Percentiles rank a stretch among this genome's conserved stretches.
Conservation (phyloP, 2,888 invertebrate genomes). For the Lacanobia oleracea region DNA sequence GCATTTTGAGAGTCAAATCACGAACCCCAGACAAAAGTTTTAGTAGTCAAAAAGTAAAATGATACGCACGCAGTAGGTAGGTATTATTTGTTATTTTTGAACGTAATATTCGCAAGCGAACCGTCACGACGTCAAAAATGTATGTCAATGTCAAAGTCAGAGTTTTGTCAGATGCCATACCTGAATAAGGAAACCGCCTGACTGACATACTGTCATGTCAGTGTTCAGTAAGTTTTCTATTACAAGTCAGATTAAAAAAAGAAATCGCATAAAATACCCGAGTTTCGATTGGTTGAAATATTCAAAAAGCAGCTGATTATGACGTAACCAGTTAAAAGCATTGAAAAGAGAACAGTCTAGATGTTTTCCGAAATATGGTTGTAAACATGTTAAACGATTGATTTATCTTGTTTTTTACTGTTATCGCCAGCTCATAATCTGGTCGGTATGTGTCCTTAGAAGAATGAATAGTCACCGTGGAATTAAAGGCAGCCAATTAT, state of each 20-base stretch:
- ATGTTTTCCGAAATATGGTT: constrained; percentile 13
- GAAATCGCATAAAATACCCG: rapidly evolving
- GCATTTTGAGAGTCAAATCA: too few species aligned
- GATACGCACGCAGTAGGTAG: background rate
- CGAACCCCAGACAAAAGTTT: too few species aligned
- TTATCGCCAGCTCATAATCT: constrained; percentile 51
- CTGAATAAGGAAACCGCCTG: too few species aligned
- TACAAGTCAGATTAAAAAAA: background rate
- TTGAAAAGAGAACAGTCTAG: constrained; percentile 25
- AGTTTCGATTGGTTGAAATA: constrained; percentile 21
- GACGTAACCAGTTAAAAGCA: background rate
- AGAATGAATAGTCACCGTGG: constrained; percentile 23
- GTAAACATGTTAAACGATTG: constrained; percentile 53
- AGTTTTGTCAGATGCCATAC: background rate
- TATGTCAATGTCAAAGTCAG: background rate
- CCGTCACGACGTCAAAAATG: background rate
- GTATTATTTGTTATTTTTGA: constrained; percentile 30
- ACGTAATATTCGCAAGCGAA: constrained; percentile 22
- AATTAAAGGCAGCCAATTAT: constrained; percentile 29
- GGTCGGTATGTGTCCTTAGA: constrained; percentile 19
- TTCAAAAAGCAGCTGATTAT: constrained; percentile 24
- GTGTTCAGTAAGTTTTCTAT: constrained; percentile 36
- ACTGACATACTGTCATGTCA: constrained; percentile 15
- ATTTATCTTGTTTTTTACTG: constrained; percentile 24
- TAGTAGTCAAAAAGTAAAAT: too few species aligned